These are phyloP conservation scores for Desmodus rotundus DNA, from an alignment of 2,113 vertebrate genomes.

Conservation along the genomic window DNA sequence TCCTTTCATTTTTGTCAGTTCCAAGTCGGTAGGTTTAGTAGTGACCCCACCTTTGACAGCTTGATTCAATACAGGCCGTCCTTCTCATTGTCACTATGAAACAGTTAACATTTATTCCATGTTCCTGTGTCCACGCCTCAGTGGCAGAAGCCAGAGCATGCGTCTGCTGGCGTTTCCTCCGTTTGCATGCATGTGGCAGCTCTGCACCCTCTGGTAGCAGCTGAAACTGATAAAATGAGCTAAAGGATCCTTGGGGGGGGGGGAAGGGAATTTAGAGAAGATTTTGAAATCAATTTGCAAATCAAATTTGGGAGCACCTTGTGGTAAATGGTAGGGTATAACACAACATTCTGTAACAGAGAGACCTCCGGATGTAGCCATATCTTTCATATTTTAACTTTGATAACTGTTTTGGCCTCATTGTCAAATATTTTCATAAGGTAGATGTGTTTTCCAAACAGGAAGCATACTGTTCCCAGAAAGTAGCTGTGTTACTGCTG, in stretches of 20 bases:
- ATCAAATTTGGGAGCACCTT: neutral
- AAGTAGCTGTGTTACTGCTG: neutral
- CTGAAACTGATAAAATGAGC: neutral
- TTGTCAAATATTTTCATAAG: neutral
- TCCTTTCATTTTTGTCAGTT: neutral
- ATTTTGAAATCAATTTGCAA: slow-evolving; percentile 14
- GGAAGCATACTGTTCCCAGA: neutral
- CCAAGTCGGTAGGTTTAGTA: neutral
- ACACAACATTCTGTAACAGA: neutral
- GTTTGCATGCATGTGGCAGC: neutral
- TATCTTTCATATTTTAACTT: neutral
- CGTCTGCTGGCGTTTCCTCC: neutral
- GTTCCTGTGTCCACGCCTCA: neutral
- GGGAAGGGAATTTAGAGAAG: neutral
- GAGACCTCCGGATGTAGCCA: neutral
- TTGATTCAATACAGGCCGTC: neutral
- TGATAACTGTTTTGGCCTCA: neutral
- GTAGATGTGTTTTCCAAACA: neutral
- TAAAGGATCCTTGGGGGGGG: neutral
- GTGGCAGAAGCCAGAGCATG: neutral
- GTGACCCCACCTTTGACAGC: neutral
- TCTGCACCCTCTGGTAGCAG: neutral
- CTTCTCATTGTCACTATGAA: neutral
- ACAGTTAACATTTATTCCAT: neutral
- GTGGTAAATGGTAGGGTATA: neutral